phyloP scores from a whole-genome alignment of 2,888 invertebrate genomes.

The Gandaritis pyraliata region DNA sequence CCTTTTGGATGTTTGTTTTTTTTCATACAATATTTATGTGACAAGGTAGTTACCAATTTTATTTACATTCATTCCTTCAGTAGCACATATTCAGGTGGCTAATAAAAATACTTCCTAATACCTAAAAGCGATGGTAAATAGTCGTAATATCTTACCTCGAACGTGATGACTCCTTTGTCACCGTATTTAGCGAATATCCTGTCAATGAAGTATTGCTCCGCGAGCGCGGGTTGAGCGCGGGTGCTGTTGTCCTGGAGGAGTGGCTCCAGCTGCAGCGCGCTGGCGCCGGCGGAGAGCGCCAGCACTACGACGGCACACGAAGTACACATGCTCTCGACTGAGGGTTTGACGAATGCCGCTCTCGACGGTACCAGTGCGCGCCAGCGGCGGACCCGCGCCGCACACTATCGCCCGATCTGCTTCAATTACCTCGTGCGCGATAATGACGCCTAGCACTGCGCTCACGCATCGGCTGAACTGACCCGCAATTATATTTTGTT shows the following conservation, averaged over 20 bases:
- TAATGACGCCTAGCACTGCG: constrained; percentile 59
- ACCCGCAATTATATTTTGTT: constrained; percentile 65
- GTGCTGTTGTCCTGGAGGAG: constrained; percentile 56
- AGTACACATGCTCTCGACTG: constrained; percentile 72
- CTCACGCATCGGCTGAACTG: constrained; percentile 52
- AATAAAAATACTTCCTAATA: no score
- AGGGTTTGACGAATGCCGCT: constrained; percentile 44
- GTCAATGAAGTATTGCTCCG: constrained; percentile 79
- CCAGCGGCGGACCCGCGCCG: constrained; percentile 59
- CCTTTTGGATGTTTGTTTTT: no score
- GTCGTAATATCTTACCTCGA: constrained; percentile 80
- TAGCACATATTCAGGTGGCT: no score
- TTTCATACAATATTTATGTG: no score
- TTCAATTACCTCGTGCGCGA: constrained; percentile 60
- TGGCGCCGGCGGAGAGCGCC: constrained; percentile 51
- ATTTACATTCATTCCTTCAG: no score
- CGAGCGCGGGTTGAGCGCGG: constrained; percentile 63
- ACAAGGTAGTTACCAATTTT: no score
- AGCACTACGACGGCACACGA: constrained; percentile 65
- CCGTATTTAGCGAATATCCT: constrained; percentile 85
- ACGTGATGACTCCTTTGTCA: constrained; percentile 81
- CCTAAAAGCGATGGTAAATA: background rate
- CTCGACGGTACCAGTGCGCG: constrained; percentile 45
- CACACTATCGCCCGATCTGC: constrained; percentile 69
- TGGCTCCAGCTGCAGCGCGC: constrained; percentile 41